Evolutionary conservation across 2,797 vertebrate genomes (phyloP).

Genomic region (Tamandua tetradactyla): DNA sequence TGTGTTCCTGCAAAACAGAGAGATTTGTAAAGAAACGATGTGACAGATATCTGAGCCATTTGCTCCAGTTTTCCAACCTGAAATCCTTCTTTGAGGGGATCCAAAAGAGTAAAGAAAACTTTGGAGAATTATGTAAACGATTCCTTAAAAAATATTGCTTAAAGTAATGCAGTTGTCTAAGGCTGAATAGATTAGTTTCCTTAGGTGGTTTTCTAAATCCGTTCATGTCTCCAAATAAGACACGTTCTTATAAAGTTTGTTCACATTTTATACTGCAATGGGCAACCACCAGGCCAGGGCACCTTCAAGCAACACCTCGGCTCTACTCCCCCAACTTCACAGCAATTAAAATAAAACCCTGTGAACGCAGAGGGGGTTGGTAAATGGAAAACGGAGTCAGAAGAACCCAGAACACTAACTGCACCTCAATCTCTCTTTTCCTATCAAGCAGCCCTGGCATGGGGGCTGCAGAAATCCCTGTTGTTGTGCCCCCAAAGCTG

Average conservation of each 20-base stretch:
- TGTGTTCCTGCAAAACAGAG: neutral
- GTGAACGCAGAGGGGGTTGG: neutral
- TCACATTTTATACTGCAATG: neutral
- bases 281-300: neutral
- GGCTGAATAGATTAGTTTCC: neutral
- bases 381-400: neutral
- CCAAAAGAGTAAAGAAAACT: neutral
- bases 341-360: neutral
- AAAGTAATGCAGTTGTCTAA: neutral
- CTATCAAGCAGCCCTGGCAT: neutral
- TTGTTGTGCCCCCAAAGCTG: no score
- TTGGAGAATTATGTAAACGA: neutral
- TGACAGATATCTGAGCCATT: neutral
- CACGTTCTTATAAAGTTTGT: neutral
- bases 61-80: neutral
- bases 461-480: neutral
- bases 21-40: no score
- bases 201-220: neutral
- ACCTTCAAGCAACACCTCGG: neutral
- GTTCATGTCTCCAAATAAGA: neutral
- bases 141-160: neutral
- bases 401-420: neutral
- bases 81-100: neutral
- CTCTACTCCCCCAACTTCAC: neutral
- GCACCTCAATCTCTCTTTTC: neutral